Base-by-base conservation (phyloP, 1,140 invertebrate species). In the Eulimnadia texana region DNA sequence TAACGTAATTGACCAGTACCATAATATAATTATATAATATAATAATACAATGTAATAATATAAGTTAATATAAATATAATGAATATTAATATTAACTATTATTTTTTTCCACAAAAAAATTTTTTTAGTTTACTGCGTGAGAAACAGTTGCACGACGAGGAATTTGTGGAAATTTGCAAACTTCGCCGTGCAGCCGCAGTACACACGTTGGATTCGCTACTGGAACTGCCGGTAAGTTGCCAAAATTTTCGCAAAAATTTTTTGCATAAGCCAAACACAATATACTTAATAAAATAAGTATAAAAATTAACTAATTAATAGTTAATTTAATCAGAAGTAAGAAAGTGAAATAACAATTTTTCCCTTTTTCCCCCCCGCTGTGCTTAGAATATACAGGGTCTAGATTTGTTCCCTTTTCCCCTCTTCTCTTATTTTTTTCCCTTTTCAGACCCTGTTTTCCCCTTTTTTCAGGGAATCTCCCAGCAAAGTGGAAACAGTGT, bases 181-280 rank as follows among this genome's bases (percentile, higher is more conserved):
- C 63, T 76, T 52, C 64, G 73, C 23, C 66, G 68, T 63, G 73
- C 73, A 20, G 73, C 74, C 1, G 74, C 75, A 13, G 68, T 68
- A 54, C 67, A 73, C 64, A 70, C 71, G 2, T 63, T 76, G 6
- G 67, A 68, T 2, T 64, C 68, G 20, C 69, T 76, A 2, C 66
- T 75, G 3, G 67, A 73, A 58, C 65, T 76, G 67, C 75, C 75
- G 73, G 75, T 76, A 64, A 74, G 73, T 70, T 11, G 11, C 42
- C 3, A 27, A 6, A 42, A 42, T 6, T 42, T 42, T 16, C 33
- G 33, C n/a, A n/a, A n/a, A n/a, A 42, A 42, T 42, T 16, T 42
- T 6, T 6, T 42, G 16, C 6, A 42, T 9, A 42, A 6, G 6
- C 16, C 33, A 42, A 42, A 42, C 33, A 9, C 33, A 9, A 42